Percentiles rank a stretch among this genome's conserved stretches.
Conservation (phyloP, 1,140 invertebrate species). For the Mizuhopecten yessoensis region DNA sequence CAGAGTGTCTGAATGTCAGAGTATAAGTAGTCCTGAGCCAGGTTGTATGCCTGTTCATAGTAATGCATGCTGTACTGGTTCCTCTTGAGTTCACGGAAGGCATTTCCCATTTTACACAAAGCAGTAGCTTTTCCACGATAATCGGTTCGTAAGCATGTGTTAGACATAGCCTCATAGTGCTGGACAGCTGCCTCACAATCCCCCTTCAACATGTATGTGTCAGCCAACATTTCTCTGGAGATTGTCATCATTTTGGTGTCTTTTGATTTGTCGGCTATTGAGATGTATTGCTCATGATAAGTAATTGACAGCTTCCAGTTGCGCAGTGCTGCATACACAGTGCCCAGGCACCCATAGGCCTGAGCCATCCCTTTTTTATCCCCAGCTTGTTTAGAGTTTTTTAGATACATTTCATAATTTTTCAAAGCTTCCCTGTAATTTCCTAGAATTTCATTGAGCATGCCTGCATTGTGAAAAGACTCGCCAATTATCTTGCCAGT, state of each 20-base stretch:
- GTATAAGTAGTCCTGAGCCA: constrained; percentile 74
- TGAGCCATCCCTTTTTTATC: constrained; percentile 77
- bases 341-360: constrained; percentile 80
- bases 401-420: constrained; percentile 75
- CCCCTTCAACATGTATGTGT: constrained; percentile 75
- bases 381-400: constrained; percentile 69
- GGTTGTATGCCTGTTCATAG: constrained; percentile 72
- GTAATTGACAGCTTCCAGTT: constrained; percentile 75
- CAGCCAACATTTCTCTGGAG: constrained; percentile 78
- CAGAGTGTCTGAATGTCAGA: constrained; percentile 74
- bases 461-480: constrained; percentile 79
- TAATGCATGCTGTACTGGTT: constrained; percentile 77
- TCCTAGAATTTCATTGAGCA: constrained; percentile 79
- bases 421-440: constrained; percentile 75
- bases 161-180: constrained; percentile 70
- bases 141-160: constrained; percentile 67
- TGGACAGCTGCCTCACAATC: constrained; percentile 74
- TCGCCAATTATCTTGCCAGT: constrained; percentile 69
- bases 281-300: constrained; percentile 79
- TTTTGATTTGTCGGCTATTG: constrained; percentile 71
- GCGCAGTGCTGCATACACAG: constrained; percentile 75
- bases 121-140: constrained; percentile 69
- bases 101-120: constrained; percentile 77
- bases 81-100: constrained; percentile 70
- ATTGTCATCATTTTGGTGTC: constrained; percentile 70